phyloP scores from a whole-genome alignment of 2,888 invertebrate genomes.

The Drosophila anomelani region DNA sequence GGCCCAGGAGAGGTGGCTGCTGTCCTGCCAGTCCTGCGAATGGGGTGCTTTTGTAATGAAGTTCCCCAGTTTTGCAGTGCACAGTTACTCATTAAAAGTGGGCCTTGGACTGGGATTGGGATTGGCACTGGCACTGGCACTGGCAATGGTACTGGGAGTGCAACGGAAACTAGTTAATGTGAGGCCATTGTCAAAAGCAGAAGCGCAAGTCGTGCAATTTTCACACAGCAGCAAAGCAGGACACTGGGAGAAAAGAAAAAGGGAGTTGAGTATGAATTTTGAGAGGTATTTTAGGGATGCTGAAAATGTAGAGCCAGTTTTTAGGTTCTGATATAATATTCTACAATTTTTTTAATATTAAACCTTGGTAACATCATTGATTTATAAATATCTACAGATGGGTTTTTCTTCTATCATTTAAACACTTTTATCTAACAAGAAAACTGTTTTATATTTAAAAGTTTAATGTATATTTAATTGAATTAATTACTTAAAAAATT shows the following conservation, averaged over 20 bases:
- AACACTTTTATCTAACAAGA: no score
- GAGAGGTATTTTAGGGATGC: neutral
- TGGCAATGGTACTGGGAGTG: slow-evolving; percentile 52
- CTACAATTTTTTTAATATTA: neutral
- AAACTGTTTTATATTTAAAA: neutral
- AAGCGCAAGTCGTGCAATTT: slow-evolving; percentile 80
- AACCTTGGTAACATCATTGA: no score
- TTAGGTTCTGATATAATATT: neutral
- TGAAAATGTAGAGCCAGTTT: neutral
- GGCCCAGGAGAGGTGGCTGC: slow-evolving; percentile 42
- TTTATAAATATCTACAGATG: neutral
- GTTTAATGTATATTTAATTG: neutral
- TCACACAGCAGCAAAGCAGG: slow-evolving; percentile 58
- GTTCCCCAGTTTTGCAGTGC: slow-evolving; percentile 63
- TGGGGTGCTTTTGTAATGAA: slow-evolving; percentile 76
- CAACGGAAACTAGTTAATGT: slow-evolving; percentile 81
- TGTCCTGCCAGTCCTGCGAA: slow-evolving; percentile 41
- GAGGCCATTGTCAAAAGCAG: slow-evolving; percentile 79
- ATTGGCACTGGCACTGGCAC: slow-evolving; percentile 22
- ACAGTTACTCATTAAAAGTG: slow-evolving; percentile 75
- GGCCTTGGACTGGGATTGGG: slow-evolving; percentile 43
- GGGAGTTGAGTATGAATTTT: neutral
- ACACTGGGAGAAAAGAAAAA: neutral
- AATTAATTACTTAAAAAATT: neutral
- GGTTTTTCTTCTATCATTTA: no score